phyloP scores from a whole-genome alignment of 2,888 invertebrate genomes.

The Alviniconcha strummeri region DNA sequence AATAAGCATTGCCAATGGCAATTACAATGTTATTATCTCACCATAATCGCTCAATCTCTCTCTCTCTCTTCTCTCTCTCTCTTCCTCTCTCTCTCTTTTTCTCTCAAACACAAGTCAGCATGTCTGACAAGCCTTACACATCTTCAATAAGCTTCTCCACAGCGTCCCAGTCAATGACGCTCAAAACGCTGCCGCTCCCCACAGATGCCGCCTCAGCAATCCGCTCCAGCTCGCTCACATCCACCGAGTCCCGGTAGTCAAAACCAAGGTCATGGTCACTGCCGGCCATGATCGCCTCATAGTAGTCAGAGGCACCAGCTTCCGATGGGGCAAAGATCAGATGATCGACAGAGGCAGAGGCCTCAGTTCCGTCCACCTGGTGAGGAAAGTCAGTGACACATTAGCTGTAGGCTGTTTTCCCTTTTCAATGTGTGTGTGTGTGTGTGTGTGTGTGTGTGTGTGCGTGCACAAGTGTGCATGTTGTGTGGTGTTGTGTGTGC shows the following conservation, averaged over 20 bases:
- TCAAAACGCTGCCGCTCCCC: conserved; percentile 65
- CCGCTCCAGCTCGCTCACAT: conserved; percentile 61
- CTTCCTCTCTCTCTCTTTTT: background rate
- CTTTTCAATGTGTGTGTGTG: background rate
- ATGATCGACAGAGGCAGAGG: conserved; percentile 41
- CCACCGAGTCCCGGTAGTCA: conserved; percentile 61
- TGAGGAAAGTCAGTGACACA: background rate
- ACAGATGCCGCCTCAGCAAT: conserved; percentile 64
- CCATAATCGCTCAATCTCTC: background rate
- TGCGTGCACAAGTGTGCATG: background rate
- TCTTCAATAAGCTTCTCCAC: conserved; percentile 67
- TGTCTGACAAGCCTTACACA: conserved; percentile 34
- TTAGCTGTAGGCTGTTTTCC: background rate
- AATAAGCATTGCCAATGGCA: no score
- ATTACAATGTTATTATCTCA: no score
- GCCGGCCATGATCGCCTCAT: conserved; percentile 59
- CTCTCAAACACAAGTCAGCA: background rate
- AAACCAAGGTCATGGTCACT: conserved; percentile 37
- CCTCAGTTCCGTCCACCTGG: conserved; percentile 27
- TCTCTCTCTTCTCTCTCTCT: background rate
- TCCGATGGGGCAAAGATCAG: conserved; percentile 50
- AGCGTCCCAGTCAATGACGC: conserved; percentile 71
- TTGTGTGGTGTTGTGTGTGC: background rate
- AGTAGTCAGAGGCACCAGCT: conserved; percentile 60
- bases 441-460: background rate